Base-by-base conservation (phyloP, 2,113 vertebrate species). In the Myocastor coypus region DNA sequence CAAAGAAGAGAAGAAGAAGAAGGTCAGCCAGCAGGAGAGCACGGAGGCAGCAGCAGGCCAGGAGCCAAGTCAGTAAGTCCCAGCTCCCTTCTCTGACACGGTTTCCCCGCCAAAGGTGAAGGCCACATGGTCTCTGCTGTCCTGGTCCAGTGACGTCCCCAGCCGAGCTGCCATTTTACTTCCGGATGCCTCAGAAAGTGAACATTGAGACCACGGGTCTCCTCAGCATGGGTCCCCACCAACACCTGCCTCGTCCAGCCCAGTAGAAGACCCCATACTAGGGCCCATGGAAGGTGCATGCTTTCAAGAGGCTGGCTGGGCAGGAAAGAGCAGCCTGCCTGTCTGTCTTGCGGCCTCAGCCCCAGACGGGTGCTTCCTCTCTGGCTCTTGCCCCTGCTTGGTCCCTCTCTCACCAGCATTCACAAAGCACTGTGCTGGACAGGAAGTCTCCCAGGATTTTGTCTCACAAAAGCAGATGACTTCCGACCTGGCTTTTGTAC, bases 61-160 rank as follows among this genome's bases (percentile, higher is more conserved):
- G 90, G 95, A 98, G 80, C 98, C 99, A 0, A 98, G 98, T 86
- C 98, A 98, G 99, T 99, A 98, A 99, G 99, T 99, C 83, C 20
- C 1, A 0, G 1, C 12, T 17, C 17, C 4, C 19, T 40, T 57
- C 12, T n/a, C 46, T 28, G 30, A 57, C 59, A 42, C 1, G 32
- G 7, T 66, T n/a, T 75, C 40, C 40, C 52, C 57, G 61, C 55
- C 64, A 85, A 32, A 37, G n/a, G 55, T 19, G 4, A 73, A 46
- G 83, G 46, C 6, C 30, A 20, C 9, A 0, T 14, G 26, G 37
- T 46, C 78, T 84, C 80, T 5, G 0, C 37, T 16, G 26, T 26
- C 59, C 32, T 0, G 28, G 34, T 52, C 50, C 20, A 42, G 8
- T 6, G 14, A 92, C n/a, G 57, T 28, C 69, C 82, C n/a, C 61